Evolutionary conservation across 2,888 invertebrate genomes (phyloP).

Genomic region (Epinotia bilunana): DNA sequence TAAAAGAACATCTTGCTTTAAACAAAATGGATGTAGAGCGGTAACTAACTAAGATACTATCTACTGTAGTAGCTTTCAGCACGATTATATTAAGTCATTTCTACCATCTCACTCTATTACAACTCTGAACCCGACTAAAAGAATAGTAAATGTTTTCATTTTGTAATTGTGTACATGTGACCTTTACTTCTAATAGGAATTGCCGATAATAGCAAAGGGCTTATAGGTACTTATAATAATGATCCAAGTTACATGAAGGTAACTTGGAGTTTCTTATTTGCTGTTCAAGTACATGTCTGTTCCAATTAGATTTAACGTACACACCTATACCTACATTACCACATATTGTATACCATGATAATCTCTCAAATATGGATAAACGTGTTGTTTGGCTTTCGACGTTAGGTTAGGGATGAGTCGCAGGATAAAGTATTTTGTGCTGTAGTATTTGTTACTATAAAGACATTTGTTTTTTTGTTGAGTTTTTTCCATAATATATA

Average conservation of each 20-base stretch:
- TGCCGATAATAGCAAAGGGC: conserved; percentile 46
- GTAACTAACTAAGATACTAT: not conserved
- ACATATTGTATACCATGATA: conserved; percentile 59
- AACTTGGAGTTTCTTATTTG: conserved; percentile 16
- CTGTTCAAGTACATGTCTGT: conserved; percentile 22
- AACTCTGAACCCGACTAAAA: conserved; percentile 8
- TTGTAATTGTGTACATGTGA: conserved; percentile 78
- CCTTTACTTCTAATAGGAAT: conserved; percentile 49
- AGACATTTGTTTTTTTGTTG: conserved; percentile 83
- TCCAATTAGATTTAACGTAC: conserved; percentile 33
- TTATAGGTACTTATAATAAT: conserved; percentile 49
- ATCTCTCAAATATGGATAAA: conserved; percentile 63
- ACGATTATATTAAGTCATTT: not conserved
- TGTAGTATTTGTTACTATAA: conserved; percentile 59
- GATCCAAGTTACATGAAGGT: conserved; percentile 30
- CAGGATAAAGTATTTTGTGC: conserved; percentile 70
- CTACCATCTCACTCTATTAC: not conserved
- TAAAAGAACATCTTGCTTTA: not conserved
- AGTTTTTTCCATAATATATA: conserved; percentile 79
- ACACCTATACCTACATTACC: conserved; percentile 48
- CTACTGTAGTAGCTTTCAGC: not conserved
- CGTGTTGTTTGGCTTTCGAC: conserved; percentile 80
- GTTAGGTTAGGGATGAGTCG: conserved; percentile 78
- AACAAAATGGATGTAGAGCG: not conserved
- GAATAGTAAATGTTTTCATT: conserved; percentile 76